These are phyloP conservation scores for Gallinago jamesoni DNA, from an alignment of 2,113 vertebrate species.

Conservation along the genomic window DNA sequence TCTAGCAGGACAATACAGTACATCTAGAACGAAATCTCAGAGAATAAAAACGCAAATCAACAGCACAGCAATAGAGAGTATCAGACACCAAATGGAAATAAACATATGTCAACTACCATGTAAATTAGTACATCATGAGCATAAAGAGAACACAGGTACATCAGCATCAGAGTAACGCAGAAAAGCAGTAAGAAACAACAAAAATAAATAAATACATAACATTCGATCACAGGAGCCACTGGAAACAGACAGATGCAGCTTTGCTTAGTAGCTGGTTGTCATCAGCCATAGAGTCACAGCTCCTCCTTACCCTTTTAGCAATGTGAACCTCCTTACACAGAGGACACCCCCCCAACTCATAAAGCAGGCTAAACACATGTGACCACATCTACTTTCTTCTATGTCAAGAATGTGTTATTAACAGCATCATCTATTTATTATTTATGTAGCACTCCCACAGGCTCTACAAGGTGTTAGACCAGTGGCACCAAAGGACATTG, in stretches of 20 bases:
- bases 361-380: neutral
- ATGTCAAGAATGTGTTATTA: neutral
- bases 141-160: constrained; percentile 24
- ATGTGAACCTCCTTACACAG: neutral
- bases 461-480: neutral
- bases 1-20: neutral
- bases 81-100: constrained; percentile 20
- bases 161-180: neutral
- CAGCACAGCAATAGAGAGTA: neutral
- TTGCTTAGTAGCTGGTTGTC: neutral
- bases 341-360: neutral
- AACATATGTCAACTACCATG: neutral
- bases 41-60: neutral
- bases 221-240: neutral
- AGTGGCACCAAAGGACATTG: neutral
- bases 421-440: neutral
- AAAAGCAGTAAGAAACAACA: neutral
- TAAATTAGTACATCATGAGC: neutral
- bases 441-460: neutral
- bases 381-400: neutral
- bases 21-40: neutral
- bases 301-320: neutral
- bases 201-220: constrained; percentile 23
- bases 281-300: neutral
- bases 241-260: neutral